phyloP scores from a whole-genome alignment of 2,888 invertebrate species.

The Drosophila prolongata region DNA sequence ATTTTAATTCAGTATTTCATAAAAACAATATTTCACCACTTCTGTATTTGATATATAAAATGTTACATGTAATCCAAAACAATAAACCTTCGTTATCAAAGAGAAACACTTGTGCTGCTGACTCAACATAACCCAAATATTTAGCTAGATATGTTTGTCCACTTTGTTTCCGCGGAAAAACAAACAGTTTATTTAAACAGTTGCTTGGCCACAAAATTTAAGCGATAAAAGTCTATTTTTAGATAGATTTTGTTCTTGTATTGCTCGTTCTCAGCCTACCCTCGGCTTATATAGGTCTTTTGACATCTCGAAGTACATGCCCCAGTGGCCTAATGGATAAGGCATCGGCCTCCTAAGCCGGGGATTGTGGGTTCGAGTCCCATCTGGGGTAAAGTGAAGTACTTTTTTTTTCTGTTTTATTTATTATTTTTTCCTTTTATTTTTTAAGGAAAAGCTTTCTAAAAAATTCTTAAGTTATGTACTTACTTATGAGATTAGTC shows the following conservation, averaged over 20 bases:
- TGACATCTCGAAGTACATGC: background rate
- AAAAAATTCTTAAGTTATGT: too few species aligned
- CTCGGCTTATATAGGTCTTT: background rate
- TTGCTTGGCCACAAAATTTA: conserved; percentile 7
- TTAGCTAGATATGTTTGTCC: background rate
- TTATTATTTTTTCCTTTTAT: too few species aligned
- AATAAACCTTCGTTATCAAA: background rate
- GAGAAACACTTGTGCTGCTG: background rate
- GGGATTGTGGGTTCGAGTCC: conserved; percentile 48
- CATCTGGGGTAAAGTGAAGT: conserved; percentile 34
- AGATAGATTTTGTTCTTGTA: background rate
- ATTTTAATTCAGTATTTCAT: too few species aligned
- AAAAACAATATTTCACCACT: too few species aligned
- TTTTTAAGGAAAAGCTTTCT: too few species aligned
- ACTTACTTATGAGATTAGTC: too few species aligned
- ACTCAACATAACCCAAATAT: conserved; percentile 9
- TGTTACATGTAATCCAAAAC: too few species aligned
- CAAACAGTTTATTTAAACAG: conserved; percentile 11
- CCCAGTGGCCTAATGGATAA: conserved; percentile 51
- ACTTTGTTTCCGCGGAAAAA: background rate
- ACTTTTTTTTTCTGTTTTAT: conserved; percentile 9
- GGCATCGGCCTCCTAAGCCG: conserved; percentile 48
- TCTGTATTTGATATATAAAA: too few species aligned
- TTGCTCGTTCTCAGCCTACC: background rate
- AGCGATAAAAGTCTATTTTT: background rate